Percentiles rank a stretch among this genome's conserved stretches.
Evolutionary conservation across 2,888 invertebrate genomes (phyloP).

Genomic region (Adelognathus sp.): DNA sequence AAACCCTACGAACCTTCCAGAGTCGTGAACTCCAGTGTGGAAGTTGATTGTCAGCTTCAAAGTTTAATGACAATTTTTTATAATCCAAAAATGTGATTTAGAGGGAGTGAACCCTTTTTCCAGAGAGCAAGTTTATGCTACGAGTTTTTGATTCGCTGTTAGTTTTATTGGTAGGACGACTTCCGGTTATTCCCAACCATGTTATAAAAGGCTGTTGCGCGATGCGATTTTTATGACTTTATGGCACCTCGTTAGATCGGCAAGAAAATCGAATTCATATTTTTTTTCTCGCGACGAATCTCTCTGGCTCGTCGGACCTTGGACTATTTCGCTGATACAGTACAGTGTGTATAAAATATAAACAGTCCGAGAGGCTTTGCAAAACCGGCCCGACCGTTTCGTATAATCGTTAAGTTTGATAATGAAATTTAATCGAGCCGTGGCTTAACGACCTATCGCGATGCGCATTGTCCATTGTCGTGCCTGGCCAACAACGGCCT

Average conservation of each 20-base stretch:
- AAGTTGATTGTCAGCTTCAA: conserved; percentile 48
- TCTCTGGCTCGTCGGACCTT: conserved; percentile 22
- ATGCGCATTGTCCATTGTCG: conserved; percentile 70
- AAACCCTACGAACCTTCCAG: not conserved
- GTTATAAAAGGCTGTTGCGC: not conserved
- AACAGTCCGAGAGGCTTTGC: conserved; percentile 28
- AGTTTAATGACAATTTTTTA: conserved; percentile 43
- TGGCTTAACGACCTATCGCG: conserved; percentile 67
- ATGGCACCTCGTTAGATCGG: conserved; percentile 54
- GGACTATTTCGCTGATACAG: conserved; percentile 34
- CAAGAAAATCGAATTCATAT: conserved; percentile 66
- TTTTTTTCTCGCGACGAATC: conserved; percentile 55
- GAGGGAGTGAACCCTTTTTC: conserved; percentile 14
- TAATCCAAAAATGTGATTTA: conserved; percentile 28
- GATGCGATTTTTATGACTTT: conserved; percentile 65
- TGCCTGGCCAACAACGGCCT: conserved; percentile 15
- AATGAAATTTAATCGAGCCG: conserved; percentile 79
- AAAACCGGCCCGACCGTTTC: conserved; percentile 59
- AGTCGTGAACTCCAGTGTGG: conserved; percentile 43
- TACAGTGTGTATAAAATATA: too few species aligned
- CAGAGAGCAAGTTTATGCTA: not conserved
- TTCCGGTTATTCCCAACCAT: conserved; percentile 28
- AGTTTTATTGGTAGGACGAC: not conserved
- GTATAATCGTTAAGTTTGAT: conserved; percentile 79
- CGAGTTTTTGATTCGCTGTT: conserved; percentile 20